Conservation (phyloP, 2,888 invertebrate species). For the Baccha elongata region DNA sequence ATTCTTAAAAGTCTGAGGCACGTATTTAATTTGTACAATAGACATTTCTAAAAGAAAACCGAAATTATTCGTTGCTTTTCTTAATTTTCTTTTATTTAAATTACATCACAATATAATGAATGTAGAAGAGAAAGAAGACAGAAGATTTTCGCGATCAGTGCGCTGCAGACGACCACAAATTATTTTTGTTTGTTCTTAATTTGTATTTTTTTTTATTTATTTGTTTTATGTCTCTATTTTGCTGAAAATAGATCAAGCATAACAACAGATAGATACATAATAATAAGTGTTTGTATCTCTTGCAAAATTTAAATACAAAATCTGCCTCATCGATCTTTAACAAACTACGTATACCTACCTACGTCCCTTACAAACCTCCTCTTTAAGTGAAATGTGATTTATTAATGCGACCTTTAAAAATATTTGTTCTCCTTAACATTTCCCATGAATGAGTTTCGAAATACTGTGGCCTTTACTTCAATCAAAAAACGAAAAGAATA, state of each 20-base stretch:
- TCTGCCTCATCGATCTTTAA: neutral
- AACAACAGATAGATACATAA: conserved; percentile 62
- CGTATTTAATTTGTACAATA: neutral
- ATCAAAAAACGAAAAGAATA: conserved; percentile 2
- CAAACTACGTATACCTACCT: neutral
- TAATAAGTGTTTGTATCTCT: conserved; percentile 28
- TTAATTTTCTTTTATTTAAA: conserved; percentile 60
- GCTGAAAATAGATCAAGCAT: conserved; percentile 80
- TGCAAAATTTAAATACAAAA: conserved; percentile 6
- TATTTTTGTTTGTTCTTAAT: conserved; percentile 49
- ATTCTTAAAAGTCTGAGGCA: neutral
- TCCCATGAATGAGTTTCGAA: conserved; percentile 60
- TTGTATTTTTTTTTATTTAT: conserved; percentile 10
- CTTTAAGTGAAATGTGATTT: conserved; percentile 47
- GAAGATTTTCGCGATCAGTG: conserved; percentile 35
- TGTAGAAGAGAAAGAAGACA: conserved; percentile 51
- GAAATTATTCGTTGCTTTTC: conserved; percentile 26
- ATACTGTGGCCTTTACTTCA: conserved; percentile 46
- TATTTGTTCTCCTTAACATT: conserved; percentile 27
- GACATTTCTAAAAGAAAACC: conserved; percentile 24
- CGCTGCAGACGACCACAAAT: conserved; percentile 30
- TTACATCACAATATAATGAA: conserved; percentile 55
- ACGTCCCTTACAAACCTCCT: neutral
- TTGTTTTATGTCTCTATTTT: conserved; percentile 59
- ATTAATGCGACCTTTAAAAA: conserved; percentile 63